Evolutionary conservation across 2,888 invertebrate genomes (phyloP), one percentile per base, ranked within the genome.

Genomic region (Tetranychus piercei): DNA sequence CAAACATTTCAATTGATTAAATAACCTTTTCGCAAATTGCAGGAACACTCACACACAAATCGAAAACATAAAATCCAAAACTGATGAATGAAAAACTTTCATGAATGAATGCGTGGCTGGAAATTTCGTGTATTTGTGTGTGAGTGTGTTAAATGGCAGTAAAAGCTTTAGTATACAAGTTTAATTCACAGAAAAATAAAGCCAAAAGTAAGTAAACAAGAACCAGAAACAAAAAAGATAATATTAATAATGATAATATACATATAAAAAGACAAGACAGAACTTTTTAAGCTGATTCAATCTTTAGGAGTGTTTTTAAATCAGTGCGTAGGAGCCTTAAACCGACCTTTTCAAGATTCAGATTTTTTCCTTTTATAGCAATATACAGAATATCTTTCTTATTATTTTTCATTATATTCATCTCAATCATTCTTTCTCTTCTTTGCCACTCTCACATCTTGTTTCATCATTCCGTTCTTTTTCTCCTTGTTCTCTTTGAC

Each of bases 51-150:
- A 34, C 34, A 34, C 34, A 34, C 34, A 34, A 34, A 34, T 34
- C 34, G 34, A 34, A 34, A 34, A 34, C 4, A 34, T 34, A 34
- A 34, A 34, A 34, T 34, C 2, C 34, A 3, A 34, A 34, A 34
- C 34, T 34, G 34, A 67, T 22, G 67, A 67, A 22, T 18, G 67
- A 55, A 55, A 55, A 55, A 9, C 15, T 55, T 55, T 55, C 55
- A 55, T 55, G 55, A 22, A 22, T n/a, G 67, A 67, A 67, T 67
- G 67, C n/a, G 23, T 67, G 67, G 67, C 20, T n/a, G 67, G 67
- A 67, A n/a, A 67, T 67, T 18, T 67, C 3, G 67, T 64, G 67
- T 67, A 22, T n/a, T 9, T 67, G 67, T 67, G 67, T 67, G 67
- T 69, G 69, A 69, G 69, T 23, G 69, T 11, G 8, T 20, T 20